Base-by-base conservation (phyloP, 2,888 invertebrate species). In the Chironomus riparius region DNA sequence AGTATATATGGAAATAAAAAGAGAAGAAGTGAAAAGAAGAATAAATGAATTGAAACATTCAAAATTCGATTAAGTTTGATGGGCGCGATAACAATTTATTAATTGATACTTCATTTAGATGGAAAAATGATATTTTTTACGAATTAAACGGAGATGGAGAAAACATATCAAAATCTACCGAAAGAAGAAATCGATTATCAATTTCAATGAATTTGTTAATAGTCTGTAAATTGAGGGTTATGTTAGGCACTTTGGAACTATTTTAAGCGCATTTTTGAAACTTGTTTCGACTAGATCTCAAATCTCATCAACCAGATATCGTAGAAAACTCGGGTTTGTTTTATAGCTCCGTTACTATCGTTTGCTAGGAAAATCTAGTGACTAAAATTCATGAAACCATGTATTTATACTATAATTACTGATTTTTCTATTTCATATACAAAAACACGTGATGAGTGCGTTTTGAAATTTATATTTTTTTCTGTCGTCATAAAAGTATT, bases 1-100 rank as follows among this genome's bases (percentile, higher is more conserved):
- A 4, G 28, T 15, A 50, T 50, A 50, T 15, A 13, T 15, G 15
- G 50, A 50, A n/a, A n/a, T n/a, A n/a, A 50, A 48, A 48, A 50
- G 18, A 69, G 18, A 69, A 47, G 18, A n/a, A 22, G 15, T 47
- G 38, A 69, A n/a, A 47, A 70, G 56, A 56, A 56, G 56, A 56
- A 56, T 18, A 56, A 56, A 56, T 18, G 56, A 70, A 70, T 70
- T 70, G 71, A 71, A 71, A 71, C 71, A 71, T 71, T 71, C 71
- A 71, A 71, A 71, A 71, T 71, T 71, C 71, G 71, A 71, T 71
- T 71, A 71, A 71, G 24, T 71, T 50, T 71, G 71, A 71, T 71
- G 71, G 28, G 50, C 22, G 56, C 71, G 71, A 71, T 71, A 71
- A 71, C 71, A 71, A 56, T 71, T 71, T 56, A 71, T 71, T 71